Evolutionary conservation across 2,888 invertebrate species (phyloP).

Genomic region (Drosophila leonis): DNA sequence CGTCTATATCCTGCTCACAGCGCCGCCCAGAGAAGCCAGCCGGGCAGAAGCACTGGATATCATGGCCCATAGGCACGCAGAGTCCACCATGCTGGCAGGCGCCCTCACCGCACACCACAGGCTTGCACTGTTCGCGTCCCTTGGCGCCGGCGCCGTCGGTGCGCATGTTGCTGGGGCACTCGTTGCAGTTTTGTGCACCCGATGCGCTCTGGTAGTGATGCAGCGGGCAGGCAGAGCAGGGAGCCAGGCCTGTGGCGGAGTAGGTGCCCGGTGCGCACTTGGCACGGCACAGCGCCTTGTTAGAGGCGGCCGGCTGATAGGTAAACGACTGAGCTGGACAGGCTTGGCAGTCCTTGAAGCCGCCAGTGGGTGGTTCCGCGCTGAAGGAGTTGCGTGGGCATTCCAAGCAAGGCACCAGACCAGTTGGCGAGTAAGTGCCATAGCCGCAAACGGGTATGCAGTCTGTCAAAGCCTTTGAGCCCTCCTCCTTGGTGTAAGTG

Average conservation of each 20-base stretch:
- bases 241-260: slow-evolving; percentile 96
- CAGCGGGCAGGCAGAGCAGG: slow-evolving; percentile 96
- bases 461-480: slow-evolving; percentile 93
- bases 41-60: slow-evolving; percentile 96
- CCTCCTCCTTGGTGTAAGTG: slow-evolving; percentile 96
- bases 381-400: slow-evolving; percentile 97
- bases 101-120: slow-evolving; percentile 94
- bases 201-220: slow-evolving; percentile 95
- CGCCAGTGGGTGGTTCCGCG: slow-evolving; percentile 94
- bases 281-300: slow-evolving; percentile 92
- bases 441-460: slow-evolving; percentile 98
- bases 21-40: slow-evolving; percentile 97
- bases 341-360: slow-evolving; percentile 96
- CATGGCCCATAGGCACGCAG: slow-evolving; percentile 95
- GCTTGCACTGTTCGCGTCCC: slow-evolving; percentile 94
- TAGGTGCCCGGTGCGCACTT: slow-evolving; percentile 96
- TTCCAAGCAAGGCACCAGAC: slow-evolving; percentile 96
- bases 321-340: slow-evolving; percentile 96
- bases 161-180: slow-evolving; percentile 96
- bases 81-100: slow-evolving; percentile 96
- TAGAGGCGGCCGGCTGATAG: slow-evolving; percentile 95
- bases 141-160: slow-evolving; percentile 93
- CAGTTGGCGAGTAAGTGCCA: slow-evolving; percentile 97
- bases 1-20: slow-evolving; percentile 97
- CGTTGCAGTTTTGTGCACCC: slow-evolving; percentile 94